Evolutionary conservation across 2,888 invertebrate species (phyloP), one percentile per base, ranked within the genome.

Genomic region (Sturmia bella): DNA sequence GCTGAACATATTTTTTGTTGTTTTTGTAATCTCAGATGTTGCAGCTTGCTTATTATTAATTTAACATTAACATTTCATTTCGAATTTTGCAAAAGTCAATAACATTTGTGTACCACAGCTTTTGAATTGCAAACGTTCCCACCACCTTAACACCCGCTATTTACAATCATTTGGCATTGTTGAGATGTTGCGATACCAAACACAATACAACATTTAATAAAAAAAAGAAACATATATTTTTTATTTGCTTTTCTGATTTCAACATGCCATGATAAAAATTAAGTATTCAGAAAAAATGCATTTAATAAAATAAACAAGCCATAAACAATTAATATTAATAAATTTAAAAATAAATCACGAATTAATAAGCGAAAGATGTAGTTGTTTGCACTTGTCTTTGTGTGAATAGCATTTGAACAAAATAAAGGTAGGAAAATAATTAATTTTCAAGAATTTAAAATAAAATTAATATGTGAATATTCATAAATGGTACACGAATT

Each of bases 251-350:
- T 56, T 57, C 7, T 32, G 32, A 69, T 56, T 76, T 54, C 13
- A 61, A 76, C 76, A 76, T 76, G 76, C 76, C 69, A 68, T 24
- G 43, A 27, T 66, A 66, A 50, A 39, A 64, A 73, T 50, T 64
- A 61, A 19, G 43, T 37, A 45, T 61, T 59, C 61, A 39, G 43
- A 57, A 73, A 43, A 74, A 68, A 54, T 66, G 43, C 52, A 74
- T 73, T 66, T 61, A 69, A 74, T 54, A 74, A 80, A 80, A 66
- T 68, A 74, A 80, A 80, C 68, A 73, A 80, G 61, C 66, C 61
- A 73, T 74, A 80, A 79, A 73, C 64, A 80, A 80, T 74, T 73
- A 73, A 80, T 68, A 74, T 45, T 61, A 80, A 57, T 57, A 70
- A 78, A 57, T 64, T 15, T 32, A 72, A 24, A 69, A 72, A 70